Evolutionary conservation across 2,888 invertebrate species (phyloP), one percentile per base, ranked within the genome.

Genomic region (Drosophila nr. perissopoda): DNA sequence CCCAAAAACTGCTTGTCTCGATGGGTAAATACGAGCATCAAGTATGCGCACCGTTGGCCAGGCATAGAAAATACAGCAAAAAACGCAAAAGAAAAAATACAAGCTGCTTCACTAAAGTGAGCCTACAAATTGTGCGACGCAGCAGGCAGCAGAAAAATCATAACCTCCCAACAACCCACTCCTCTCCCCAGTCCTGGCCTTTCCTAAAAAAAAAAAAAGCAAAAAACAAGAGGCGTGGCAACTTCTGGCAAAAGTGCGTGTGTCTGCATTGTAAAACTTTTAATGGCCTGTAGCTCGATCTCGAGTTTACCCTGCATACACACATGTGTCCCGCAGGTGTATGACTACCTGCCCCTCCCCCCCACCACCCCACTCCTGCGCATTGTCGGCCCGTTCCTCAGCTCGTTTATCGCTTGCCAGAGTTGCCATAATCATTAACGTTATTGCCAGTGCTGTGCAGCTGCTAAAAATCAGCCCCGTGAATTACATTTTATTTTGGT

Each of bases 201-300:
- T 27, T n/a, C 52, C 27, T 6, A 18, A 58, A 33, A 27, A 34
- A 38, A 40, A 40, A 45, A 16, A 21, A 58, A 57, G n/a, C 21
- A 21, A 21, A 21, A 21, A 21, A 42, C n/a, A 13, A 29, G 62
- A 54, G 76, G 73, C 69, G 67, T 68, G 67, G 69, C 76, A 72
- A 67, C 56, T 64, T 53, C 61, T 59, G 59, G 51, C 69, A 69
- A 67, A 89, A 85, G 89, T 87, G 89, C 86, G 87, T 89, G 89
- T 87, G 85, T 87, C 87, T 87, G 89, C 89, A 87, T 87, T 86
- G 86, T 86, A 83, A 87, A 88, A 88, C 76, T 90, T 88, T 89
- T 91, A 91, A 91, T 91, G 90, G 91, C 83, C 51, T 66, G 65
- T 68, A 82, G 78, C 56, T 53, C 16, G 61, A 61, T 63, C 61